Evolutionary conservation across 1,140 invertebrate genomes (phyloP).

Genomic region (Colletes latitarsis): DNA sequence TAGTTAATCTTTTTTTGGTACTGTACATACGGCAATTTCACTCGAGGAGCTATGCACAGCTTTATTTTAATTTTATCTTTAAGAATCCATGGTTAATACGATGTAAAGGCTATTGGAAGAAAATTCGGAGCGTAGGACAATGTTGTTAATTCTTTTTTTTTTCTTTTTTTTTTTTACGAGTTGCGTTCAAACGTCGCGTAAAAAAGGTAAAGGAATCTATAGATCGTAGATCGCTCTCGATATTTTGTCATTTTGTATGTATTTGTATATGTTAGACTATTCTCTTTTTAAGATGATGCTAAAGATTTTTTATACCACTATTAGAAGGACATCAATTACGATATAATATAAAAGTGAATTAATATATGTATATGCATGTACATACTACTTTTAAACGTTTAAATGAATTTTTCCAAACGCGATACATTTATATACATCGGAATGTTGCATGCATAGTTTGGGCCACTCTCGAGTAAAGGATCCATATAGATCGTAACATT

Average conservation of each 20-base stretch:
- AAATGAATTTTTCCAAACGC: background rate
- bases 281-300: constrained; percentile 10
- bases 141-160: background rate
- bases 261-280: constrained; percentile 15
- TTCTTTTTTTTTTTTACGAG: background rate
- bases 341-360: constrained; percentile 49
- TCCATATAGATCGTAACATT: background rate
- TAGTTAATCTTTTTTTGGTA: constrained; percentile 59
- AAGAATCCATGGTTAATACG: constrained; percentile 71
- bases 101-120: background rate
- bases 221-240: background rate
- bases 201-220: background rate
- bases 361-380: constrained; percentile 56
- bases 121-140: background rate
- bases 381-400: constrained; percentile 50
- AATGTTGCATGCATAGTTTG: constrained; percentile 17
- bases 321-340: background rate
- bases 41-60: constrained; percentile 60
- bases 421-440: background rate
- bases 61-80: constrained; percentile 67
- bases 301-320: background rate
- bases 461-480: constrained; percentile 4
- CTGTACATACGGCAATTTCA: constrained; percentile 57
- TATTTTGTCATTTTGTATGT: constrained; percentile 22
- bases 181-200: constrained; percentile 8